Percentiles rank a stretch among this genome's conserved stretches.
phyloP scores from a whole-genome alignment of 2,113 vertebrate species.

The Brevimyrus niger region DNA sequence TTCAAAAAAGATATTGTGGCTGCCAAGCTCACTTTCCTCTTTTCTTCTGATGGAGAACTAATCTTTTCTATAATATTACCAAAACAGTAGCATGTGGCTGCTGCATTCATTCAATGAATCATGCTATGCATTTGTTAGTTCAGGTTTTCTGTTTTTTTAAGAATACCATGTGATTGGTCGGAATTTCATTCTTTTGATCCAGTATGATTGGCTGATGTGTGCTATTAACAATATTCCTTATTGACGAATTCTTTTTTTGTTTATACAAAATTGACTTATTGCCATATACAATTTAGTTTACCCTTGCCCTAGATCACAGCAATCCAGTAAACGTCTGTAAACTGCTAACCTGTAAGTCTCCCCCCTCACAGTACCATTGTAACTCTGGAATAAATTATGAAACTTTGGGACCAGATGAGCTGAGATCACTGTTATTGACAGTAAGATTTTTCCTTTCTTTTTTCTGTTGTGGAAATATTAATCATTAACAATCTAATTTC shows the following conservation, averaged over 20 bases:
- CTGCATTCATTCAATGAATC: background rate
- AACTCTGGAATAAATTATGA: conserved; percentile 88
- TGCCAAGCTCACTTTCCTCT: background rate
- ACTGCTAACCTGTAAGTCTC: background rate
- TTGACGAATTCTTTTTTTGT: too few relatives aligned
- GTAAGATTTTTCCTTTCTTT: conserved; percentile 51
- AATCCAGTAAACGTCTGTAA: background rate
- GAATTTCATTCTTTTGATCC: background rate
- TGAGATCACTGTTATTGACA: conserved; percentile 82
- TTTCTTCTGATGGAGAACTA: background rate
- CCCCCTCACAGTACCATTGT: conserved; percentile 70
- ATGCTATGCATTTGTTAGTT: background rate
- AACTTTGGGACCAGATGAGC: conserved; percentile 82
- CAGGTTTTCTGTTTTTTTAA: background rate
- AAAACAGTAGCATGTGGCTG: background rate
- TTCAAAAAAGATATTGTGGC: background rate
- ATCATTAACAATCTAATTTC: background rate
- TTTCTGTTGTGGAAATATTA: background rate
- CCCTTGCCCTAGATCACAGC: background rate
- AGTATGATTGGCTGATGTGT: background rate
- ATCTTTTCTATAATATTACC: background rate
- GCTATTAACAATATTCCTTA: background rate
- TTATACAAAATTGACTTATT: too few relatives aligned
- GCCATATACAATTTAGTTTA: background rate
- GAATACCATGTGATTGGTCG: background rate